Conservation (phyloP, 2,888 invertebrate species). For the Synergus japonicus region DNA sequence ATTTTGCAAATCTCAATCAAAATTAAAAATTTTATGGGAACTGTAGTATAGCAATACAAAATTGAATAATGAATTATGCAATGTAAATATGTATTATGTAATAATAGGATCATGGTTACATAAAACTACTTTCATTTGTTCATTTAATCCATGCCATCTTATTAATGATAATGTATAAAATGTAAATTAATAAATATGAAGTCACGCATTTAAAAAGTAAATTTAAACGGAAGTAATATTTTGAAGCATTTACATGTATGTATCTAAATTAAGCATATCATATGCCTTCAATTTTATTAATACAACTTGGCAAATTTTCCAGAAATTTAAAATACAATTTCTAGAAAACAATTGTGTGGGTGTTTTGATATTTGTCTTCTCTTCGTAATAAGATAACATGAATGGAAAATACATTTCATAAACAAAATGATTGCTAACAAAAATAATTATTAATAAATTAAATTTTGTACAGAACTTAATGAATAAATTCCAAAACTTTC, state of each 20-base stretch:
- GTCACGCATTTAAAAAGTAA: no score
- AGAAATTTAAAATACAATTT: background rate
- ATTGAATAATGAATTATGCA: background rate
- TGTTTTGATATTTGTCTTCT: background rate
- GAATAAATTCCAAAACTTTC: no score
- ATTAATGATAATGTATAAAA: no score
- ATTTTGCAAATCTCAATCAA: background rate
- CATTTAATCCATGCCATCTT: no score
- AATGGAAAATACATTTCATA: conserved; percentile 29
- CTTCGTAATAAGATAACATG: background rate
- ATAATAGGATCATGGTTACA: conserved; percentile 7
- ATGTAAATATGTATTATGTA: background rate
- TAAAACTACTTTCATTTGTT: no score
- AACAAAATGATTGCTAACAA: background rate
- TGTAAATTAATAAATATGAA: no score
- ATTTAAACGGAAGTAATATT: no score
- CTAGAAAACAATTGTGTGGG: background rate
- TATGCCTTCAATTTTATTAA: background rate
- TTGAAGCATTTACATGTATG: no score
- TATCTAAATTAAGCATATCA: background rate
- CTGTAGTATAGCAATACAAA: background rate
- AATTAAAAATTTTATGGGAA: background rate
- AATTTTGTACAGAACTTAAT: no score
- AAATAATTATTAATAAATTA: no score
- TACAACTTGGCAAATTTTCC: background rate